Evolutionary conservation across 2,797 vertebrate species (phyloP).

Genomic region (Erethizon dorsatum): DNA sequence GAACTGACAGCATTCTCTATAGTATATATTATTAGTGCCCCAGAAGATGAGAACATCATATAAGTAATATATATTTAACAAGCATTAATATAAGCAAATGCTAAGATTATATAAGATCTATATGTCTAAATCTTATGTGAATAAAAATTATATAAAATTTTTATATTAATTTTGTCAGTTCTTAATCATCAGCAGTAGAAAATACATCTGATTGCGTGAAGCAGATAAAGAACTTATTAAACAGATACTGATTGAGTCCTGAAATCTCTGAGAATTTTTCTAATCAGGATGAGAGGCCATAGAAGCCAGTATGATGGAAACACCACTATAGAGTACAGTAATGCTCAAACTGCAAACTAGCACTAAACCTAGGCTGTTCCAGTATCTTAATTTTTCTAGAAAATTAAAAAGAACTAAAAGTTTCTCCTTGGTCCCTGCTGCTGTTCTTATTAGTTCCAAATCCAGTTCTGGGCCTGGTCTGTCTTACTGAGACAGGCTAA

Average conservation of each 20-base stretch:
- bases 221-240: neutral
- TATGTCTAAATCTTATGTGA: neutral
- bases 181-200: neutral
- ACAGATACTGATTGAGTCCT: neutral
- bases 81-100: neutral
- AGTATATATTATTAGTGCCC: neutral
- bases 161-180: neutral
- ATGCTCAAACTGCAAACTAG: neutral
- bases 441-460: constrained; percentile 4
- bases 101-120: neutral
- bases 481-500: neutral
- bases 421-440: neutral
- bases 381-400: neutral
- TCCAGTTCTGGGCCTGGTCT: neutral
- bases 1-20: neutral
- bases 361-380: neutral
- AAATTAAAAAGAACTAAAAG: neutral
- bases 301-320: neutral
- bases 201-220: neutral
- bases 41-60: neutral
- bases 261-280: neutral
- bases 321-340: rapidly evolving
- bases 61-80: neutral
- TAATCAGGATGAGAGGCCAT: neutral
- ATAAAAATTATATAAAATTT: constrained; percentile 11